Base-by-base conservation (phyloP, 2,888 invertebrate genomes). In the Halocaridina rubra region DNA sequence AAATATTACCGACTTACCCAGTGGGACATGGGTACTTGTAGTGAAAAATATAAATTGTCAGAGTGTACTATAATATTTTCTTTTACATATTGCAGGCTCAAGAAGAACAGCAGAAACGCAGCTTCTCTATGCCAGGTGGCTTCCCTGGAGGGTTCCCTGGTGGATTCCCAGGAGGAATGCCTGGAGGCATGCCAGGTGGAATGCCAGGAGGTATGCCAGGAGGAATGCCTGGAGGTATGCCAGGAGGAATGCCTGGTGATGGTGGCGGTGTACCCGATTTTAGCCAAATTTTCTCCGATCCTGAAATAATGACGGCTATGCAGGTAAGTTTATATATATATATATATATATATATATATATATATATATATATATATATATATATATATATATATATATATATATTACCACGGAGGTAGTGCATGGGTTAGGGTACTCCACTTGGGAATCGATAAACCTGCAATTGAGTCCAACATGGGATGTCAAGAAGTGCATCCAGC, bases 301-400 rank as follows among this genome's bases (percentile, higher is more conserved):
- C 92, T 76, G 92, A 92, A 90, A 90, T 92, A 46, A 85, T 91
- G 46, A 84, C 93, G 19, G 94, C 95, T 77, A 93, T 96, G 91
- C 93, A 94, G 92, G 94, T 94, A 90, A 89, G 89, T 32, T 32
- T 10, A 19, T 33, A n/a, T 10, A 22, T 8, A 64, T 32, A 27
- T n/a, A 10, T 33, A 13, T 69, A 30, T 2, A 24, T 16, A 5
- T 27, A 30, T 5, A 13, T 16, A 7, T 30, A 1, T 8, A 4
- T 75, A 8, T 22, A 8, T 24, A 8, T 75, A n/a, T 69, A 29
- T 16, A 1, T 69, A 33, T 27, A 19, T n/a, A 22, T 30, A 30
- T n/a, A n/a, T n/a, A n/a, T n/a, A 24, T 33, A 30, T 3, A 59
- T 59, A 10, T n/a, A 10, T 19, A 59, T 59, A 5, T 10, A 5